phyloP scores from a whole-genome alignment of 2,797 vertebrate genomes.

The Holocentrus rufus region DNA sequence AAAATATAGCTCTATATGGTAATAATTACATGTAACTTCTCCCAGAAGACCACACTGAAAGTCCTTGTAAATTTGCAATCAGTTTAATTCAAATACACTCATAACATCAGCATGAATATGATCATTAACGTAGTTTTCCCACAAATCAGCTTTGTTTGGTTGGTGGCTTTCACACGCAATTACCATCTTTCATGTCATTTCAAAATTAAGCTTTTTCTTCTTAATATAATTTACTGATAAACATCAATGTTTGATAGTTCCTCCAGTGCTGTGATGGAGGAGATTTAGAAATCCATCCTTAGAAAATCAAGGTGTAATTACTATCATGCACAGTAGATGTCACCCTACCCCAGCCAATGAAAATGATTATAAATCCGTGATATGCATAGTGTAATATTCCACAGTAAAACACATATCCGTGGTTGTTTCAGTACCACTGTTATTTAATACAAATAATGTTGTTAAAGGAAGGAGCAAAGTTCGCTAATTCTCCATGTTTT shows the following conservation, averaged over 20 bases:
- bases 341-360: slow-evolving; percentile 26
- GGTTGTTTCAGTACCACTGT: not conserved
- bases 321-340: slow-evolving; percentile 62
- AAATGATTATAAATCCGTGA: too few species aligned
- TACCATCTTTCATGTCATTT: not conserved
- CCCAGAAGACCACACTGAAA: not conserved
- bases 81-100: not conserved
- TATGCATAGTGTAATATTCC: too few species aligned
- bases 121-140: not conserved
- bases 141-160: not conserved
- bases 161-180: not conserved
- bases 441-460: too few species aligned
- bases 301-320: slow-evolving; percentile 20
- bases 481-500: too few species aligned
- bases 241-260: not conserved
- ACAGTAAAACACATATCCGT: too few species aligned
- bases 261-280: not conserved
- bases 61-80: not conserved
- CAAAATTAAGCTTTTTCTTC: not conserved
- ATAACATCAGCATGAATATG: not conserved
- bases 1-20: not conserved
- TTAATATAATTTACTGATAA: not conserved
- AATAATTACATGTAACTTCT: not conserved
- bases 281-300: too few species aligned
- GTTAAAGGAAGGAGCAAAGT: too few species aligned